phyloP scores from a whole-genome alignment of 2,113 vertebrate species.

The Suricata suricatta region DNA sequence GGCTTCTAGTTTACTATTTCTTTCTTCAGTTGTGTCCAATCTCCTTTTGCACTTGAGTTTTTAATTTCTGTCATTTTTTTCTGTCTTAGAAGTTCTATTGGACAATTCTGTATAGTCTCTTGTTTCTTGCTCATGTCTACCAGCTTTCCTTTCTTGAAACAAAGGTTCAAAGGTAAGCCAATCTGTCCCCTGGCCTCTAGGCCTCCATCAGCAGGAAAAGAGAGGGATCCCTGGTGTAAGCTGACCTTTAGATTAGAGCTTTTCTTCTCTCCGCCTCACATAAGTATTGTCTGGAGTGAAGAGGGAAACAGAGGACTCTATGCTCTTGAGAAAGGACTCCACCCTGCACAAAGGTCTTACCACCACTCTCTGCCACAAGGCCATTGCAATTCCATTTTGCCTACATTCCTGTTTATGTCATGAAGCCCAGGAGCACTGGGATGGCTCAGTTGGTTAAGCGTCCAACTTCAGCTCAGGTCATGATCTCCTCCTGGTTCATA shows the following conservation, averaged over 20 bases:
- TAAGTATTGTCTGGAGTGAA: not conserved
- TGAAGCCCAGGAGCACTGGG: not conserved
- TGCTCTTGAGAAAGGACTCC: not conserved
- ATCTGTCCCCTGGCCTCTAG: not conserved
- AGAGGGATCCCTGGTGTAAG: not conserved
- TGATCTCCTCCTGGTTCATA: no score
- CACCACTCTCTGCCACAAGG: not conserved
- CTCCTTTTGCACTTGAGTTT: constrained; percentile 14
- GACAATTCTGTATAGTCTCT: not conserved
- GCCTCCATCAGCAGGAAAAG: not conserved
- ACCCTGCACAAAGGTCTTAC: not conserved
- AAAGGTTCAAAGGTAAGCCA: not conserved
- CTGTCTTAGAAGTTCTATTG: not conserved
- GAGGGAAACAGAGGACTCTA: not conserved
- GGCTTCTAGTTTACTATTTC: not conserved
- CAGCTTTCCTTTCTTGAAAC: constrained; percentile 11
- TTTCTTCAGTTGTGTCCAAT: not conserved
- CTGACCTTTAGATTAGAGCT: not conserved
- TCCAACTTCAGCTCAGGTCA: no score
- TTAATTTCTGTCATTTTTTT: not conserved
- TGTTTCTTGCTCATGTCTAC: not conserved
- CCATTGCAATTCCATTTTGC: not conserved
- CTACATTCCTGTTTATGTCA: not conserved
- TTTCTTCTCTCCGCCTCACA: not conserved
- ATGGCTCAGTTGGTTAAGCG: no score